Conservation (phyloP, 2,797 vertebrate genomes). For the Epinephelus malabaricus region DNA sequence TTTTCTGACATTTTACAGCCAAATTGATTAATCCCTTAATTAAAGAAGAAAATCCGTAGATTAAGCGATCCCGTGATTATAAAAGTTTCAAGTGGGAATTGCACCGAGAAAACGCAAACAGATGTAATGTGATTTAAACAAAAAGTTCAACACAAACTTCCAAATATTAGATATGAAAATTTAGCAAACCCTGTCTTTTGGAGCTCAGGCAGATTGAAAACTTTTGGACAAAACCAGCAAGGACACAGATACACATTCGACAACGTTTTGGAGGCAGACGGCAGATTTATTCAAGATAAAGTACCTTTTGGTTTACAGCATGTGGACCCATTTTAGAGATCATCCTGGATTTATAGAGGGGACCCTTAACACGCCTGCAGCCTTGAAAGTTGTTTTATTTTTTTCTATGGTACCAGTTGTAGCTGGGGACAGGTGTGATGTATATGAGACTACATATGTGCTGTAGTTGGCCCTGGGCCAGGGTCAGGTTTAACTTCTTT, state of each 20-base stretch:
- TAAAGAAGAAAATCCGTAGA: not conserved
- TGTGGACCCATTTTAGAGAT: conserved; percentile 28
- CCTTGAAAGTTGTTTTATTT: conserved; percentile 13
- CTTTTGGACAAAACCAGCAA: conserved; percentile 8
- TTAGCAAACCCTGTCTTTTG: conserved; percentile 13
- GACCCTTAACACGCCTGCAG: not conserved
- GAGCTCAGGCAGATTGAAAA: conserved; percentile 8
- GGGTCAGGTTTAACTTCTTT: conserved; percentile 34
- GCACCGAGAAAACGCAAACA: not conserved
- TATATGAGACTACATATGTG: conserved; percentile 14
- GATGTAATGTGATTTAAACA: conserved; percentile 3
- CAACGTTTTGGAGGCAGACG: conserved; percentile 23
- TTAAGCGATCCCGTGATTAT: not conserved
- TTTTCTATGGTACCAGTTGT: conserved; percentile 32
- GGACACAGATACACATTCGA: not conserved
- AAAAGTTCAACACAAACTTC: not conserved
- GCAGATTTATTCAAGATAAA: conserved; percentile 38
- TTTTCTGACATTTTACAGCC: not conserved
- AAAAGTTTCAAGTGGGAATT: conserved; percentile 4
- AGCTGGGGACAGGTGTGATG: conserved; percentile 46
- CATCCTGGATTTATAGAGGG: conserved; percentile 14
- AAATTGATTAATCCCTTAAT: not conserved
- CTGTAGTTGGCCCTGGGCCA: conserved; percentile 16
- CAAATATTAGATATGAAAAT: not conserved
- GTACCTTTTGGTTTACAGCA: conserved; percentile 17